Evolutionary conservation across 2,888 invertebrate genomes (phyloP), one percentile per base, ranked within the genome.

Genomic region (Dichetophora obliterata): DNA sequence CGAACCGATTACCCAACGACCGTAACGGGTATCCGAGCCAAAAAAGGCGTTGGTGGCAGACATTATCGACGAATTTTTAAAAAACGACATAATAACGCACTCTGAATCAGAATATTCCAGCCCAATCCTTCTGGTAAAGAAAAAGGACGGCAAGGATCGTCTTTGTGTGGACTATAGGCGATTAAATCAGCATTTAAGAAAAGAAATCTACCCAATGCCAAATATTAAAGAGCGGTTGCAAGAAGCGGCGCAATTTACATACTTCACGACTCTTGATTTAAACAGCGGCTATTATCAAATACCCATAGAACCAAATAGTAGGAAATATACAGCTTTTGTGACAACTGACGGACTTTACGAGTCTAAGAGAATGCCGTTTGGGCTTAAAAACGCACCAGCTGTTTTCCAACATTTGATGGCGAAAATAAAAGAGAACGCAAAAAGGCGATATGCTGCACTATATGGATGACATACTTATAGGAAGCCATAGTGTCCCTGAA

Each of bases 91-190:
- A 2, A 78, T 80, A 24, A 22, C 4, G 31, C 34, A 77, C 27
- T 81, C 79, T 2, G 74, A 66, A 50, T 79, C 80, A 0, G 77
- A 78, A 65, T 80, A 77, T 48, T 75, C 77, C 0, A 81, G 80
- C 43, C 79, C 81, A 8, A 79, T 80, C 5, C 72, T 79, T 24
- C 31, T 81, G 14, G 77, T 80, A 0, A 79, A 78, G 66, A 80
- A 79, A 69, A 78, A 79, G 59, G 27, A 81, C 70, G 72, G 78
- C 9, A 50, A 59, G 16, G 77, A 79, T 22, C 71, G 78, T 14
- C 24, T 78, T 16, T 79, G 78, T 14, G 63, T 75, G 6, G 77
- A 79, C 70, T n/a, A n/a, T n/a, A n/a, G n/a, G n/a, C n/a, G n/a
- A n/a, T n/a, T n/a, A n/a, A n/a, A n/a, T n/a, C n/a, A 78, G 27